Conservation (phyloP, 2,113 vertebrate genomes). For the Myotis lucifugus region DNA sequence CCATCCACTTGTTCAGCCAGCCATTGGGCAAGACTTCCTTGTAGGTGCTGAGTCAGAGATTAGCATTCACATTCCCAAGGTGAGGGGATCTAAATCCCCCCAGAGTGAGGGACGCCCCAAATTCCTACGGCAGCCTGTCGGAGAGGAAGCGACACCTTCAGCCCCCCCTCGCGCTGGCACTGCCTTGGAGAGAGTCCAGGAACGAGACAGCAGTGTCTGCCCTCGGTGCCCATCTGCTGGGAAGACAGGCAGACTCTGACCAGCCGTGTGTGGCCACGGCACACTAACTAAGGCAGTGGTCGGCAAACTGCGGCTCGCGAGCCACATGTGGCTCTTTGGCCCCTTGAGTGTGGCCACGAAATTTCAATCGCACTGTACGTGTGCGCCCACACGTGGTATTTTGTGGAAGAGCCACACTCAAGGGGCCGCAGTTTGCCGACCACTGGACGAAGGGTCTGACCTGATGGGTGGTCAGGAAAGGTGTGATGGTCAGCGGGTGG, state of each 20-base stretch:
- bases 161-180: rapidly evolving
- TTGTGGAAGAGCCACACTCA: no score
- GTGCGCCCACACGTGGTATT: no score
- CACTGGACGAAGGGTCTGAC: rapidly evolving
- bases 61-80: not conserved
- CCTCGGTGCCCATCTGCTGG: not conserved
- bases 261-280: rapidly evolving
- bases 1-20: rapidly evolving
- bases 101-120: not conserved
- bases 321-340: no score
- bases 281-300: no score
- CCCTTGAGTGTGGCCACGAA: no score
- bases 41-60: not conserved
- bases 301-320: no score
- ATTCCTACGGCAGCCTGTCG: not conserved
- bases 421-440: no score
- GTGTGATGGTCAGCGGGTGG: rapidly evolving
- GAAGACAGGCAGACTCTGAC: not conserved
- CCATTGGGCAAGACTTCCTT: rapidly evolving
- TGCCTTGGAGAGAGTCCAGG: not conserved
- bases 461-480: rapidly evolving
- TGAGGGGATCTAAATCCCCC: not conserved
- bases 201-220: rapidly evolving
- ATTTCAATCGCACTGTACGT: no score
- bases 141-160: not conserved